These are phyloP conservation scores for Aleiodes testaceus DNA, from an alignment of 2,888 invertebrate species.

Conservation along the genomic window DNA sequence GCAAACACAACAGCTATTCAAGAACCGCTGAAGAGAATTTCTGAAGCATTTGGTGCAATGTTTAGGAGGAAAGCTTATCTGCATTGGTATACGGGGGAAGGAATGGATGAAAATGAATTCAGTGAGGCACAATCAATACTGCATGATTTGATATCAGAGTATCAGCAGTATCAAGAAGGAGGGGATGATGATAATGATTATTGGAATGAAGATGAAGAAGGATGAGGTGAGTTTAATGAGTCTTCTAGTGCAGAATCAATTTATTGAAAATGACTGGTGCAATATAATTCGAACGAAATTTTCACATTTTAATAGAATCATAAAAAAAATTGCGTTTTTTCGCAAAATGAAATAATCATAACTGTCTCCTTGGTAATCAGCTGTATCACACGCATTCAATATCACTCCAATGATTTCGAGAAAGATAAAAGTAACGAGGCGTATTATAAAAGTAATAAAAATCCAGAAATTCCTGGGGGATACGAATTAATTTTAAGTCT, in stretches of 20 bases:
- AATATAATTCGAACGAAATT: conserved; percentile 1
- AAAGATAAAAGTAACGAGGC: background rate
- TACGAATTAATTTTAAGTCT: background rate
- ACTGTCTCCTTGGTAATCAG: conserved; percentile 31
- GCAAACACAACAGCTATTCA: conserved; percentile 90
- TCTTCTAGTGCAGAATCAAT: conserved; percentile 21
- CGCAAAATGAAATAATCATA: conserved; percentile 26
- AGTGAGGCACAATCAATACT: conserved; percentile 95
- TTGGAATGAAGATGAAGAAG: conserved; percentile 81
- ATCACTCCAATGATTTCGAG: conserved; percentile 13
- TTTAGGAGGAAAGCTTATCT: conserved; percentile 95
- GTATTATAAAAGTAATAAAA: conserved; percentile 15
- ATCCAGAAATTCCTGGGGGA: background rate
- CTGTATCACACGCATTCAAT: conserved; percentile 25
- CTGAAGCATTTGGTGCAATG: conserved; percentile 90
- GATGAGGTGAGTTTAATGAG: conserved; percentile 76
- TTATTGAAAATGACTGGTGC: conserved; percentile 34
- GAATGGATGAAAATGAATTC: conserved; percentile 98
- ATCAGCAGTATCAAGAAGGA: conserved; percentile 93
- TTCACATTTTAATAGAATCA: conserved; percentile 1
- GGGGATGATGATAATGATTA: conserved; percentile 79
- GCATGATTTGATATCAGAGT: conserved; percentile 90
- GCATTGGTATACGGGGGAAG: conserved; percentile 97
- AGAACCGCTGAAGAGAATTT: conserved; percentile 88
- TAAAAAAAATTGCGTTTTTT: conserved; percentile 35